A percentile compares a stretch with the other conserved stretches of the same genome.
phyloP scores from a whole-genome alignment of 2,113 vertebrate species.

The Mustela nigripes region DNA sequence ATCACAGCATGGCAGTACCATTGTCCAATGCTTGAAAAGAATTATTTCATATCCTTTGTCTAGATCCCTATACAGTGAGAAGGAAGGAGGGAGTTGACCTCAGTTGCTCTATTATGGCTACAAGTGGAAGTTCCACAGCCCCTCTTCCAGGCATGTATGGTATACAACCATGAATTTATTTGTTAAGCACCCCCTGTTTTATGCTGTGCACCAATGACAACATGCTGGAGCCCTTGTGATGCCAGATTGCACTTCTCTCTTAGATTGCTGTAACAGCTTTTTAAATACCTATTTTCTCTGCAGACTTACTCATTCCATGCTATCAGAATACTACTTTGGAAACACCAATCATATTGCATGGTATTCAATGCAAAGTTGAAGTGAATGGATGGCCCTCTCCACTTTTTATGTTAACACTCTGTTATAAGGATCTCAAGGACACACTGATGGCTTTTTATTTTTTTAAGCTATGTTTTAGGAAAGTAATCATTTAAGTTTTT shows the following conservation, averaged over 20 bases:
- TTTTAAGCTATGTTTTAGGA: not conserved
- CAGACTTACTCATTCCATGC: not conserved
- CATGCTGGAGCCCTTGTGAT: not conserved
- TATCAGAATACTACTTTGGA: not conserved
- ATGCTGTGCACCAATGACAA: not conserved
- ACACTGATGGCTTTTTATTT: not conserved
- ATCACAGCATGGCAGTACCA: not conserved
- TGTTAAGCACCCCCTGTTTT: not conserved
- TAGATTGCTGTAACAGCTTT: not conserved
- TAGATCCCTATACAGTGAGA: not conserved
- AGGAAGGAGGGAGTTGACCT: not conserved
- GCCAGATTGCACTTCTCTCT: not conserved
- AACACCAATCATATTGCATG: not conserved
- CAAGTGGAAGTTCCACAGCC: not conserved
- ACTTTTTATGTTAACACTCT: not conserved
- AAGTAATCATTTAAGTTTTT: constrained; percentile 10
- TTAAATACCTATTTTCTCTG: constrained; percentile 2
- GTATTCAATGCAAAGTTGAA: not conserved
- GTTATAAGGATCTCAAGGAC: not conserved
- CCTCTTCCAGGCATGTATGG: not conserved
- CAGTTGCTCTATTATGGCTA: not conserved
- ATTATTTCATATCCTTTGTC: not conserved
- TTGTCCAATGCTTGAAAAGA: not conserved
- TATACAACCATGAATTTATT: not conserved
- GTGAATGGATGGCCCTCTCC: not conserved